Evolutionary conservation across 2,113 vertebrate genomes (phyloP).

Genomic region (Epinephelus fuscoguttatus): DNA sequence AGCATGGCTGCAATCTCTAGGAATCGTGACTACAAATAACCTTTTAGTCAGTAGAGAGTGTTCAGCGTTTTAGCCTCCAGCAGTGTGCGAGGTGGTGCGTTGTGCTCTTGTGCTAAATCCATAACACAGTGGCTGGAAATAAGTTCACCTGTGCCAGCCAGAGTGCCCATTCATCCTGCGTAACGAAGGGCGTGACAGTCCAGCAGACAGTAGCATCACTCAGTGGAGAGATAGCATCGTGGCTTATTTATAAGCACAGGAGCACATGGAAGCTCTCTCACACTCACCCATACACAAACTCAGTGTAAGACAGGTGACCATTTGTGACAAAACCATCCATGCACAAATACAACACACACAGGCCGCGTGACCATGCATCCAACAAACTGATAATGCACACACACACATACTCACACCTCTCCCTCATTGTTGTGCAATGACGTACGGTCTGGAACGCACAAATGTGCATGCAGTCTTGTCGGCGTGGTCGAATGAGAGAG

Average conservation of each 20-base stretch:
- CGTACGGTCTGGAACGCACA: slow-evolving; percentile 61
- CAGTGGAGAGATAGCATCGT: slow-evolving; percentile 36
- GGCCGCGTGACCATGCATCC: slow-evolving; percentile 34
- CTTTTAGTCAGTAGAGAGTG: slow-evolving; percentile 24
- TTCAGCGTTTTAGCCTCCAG: slow-evolving; percentile 36
- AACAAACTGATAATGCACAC: slow-evolving; percentile 4
- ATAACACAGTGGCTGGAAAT: slow-evolving; percentile 44
- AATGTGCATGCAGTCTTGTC: slow-evolving; percentile 75
- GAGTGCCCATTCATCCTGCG: slow-evolving; percentile 56
- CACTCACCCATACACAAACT: slow-evolving; percentile 43
- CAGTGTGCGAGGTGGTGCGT: slow-evolving; percentile 23
- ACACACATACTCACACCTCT: slow-evolving; percentile 65
- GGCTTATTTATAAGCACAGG: slow-evolving; percentile 45
- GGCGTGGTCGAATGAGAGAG: slow-evolving; percentile 62
- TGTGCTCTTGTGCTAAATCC: slow-evolving; percentile 51
- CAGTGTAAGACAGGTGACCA: slow-evolving; percentile 49
- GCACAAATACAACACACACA: slow-evolving; percentile 33
- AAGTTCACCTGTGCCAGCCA: slow-evolving; percentile 50
- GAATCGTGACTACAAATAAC: slow-evolving; percentile 32
- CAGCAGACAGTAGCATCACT: slow-evolving; percentile 49
- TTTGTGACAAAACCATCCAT: slow-evolving; percentile 51
- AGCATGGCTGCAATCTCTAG: slow-evolving; percentile 10
- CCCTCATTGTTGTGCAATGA: slow-evolving; percentile 69
- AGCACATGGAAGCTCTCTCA: slow-evolving; percentile 15
- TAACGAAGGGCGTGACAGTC: slow-evolving; percentile 41